Evolutionary conservation across 2,113 vertebrate species (phyloP).

Genomic region (Eupsittula cactorum): DNA sequence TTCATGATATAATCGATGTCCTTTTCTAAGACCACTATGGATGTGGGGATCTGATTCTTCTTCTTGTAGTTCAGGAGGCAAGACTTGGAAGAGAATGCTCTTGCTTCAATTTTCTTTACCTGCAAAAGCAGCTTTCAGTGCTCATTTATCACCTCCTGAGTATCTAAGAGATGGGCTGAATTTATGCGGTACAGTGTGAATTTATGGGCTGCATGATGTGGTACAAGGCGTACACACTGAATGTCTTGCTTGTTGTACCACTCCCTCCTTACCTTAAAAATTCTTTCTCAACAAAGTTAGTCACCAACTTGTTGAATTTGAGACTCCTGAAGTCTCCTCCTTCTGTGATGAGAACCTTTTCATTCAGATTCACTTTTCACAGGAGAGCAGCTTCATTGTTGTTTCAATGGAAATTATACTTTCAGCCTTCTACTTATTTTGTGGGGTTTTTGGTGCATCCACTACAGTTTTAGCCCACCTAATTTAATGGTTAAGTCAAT

Average conservation of each 20-base stretch:
- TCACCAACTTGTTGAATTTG: neutral
- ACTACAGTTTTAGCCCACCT: neutral
- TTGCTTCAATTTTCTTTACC: neutral
- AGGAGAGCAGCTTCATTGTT: neutral
- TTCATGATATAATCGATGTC: neutral
- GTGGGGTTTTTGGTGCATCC: rapidly evolving
- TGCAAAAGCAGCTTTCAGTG: neutral
- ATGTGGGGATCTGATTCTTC: neutral
- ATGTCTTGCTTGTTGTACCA: neutral
- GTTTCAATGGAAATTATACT: neutral
- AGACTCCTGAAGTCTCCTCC: neutral
- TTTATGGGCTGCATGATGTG: neutral
- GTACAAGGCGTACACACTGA: rapidly evolving
- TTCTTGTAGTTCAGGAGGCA: neutral
- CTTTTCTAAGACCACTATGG: neutral
- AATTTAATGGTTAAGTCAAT: neutral
- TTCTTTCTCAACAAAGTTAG: neutral
- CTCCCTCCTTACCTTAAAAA: neutral
- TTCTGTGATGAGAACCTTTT: neutral
- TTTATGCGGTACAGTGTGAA: neutral
- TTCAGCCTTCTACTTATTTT: neutral
- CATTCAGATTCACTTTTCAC: neutral
- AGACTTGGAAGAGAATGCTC: neutral
- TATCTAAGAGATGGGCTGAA: neutral
- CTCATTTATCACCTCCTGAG: neutral